These are phyloP conservation scores for Hypanus sabinus DNA, from an alignment of 2,113 vertebrate species.

Conservation along the genomic window DNA sequence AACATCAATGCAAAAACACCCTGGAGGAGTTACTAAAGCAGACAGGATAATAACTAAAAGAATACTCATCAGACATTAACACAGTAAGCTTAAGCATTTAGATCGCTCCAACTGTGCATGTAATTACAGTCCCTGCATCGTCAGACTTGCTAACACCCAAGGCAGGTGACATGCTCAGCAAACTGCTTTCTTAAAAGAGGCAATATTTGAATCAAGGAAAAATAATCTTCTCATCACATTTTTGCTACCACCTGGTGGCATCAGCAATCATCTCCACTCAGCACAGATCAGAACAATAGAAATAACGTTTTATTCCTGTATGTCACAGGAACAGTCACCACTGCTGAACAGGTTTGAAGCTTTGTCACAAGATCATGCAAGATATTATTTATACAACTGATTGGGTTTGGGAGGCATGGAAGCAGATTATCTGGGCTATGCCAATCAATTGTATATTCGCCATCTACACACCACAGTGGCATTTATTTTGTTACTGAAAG, in stretches of 20 bases:
- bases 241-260: background rate
- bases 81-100: background rate
- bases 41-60: slow-evolving; percentile 16
- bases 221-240: background rate
- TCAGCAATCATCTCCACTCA: background rate
- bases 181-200: background rate
- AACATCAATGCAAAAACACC: background rate
- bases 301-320: no score
- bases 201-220: background rate
- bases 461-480: background rate
- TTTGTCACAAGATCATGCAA: background rate
- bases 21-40: background rate
- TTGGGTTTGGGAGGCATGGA: no score
- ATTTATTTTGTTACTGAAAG: background rate
- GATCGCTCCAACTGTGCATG: background rate
- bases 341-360: background rate
- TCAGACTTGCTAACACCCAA: background rate
- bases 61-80: slow-evolving; percentile 22
- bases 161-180: background rate
- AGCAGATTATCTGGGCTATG: background rate
- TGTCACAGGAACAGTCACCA: background rate
- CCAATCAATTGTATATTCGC: background rate
- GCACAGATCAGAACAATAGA: background rate
- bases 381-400: background rate
- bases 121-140: background rate